phyloP scores from a whole-genome alignment of 2,797 vertebrate species.

The Arnoldichthys spilopterus region DNA sequence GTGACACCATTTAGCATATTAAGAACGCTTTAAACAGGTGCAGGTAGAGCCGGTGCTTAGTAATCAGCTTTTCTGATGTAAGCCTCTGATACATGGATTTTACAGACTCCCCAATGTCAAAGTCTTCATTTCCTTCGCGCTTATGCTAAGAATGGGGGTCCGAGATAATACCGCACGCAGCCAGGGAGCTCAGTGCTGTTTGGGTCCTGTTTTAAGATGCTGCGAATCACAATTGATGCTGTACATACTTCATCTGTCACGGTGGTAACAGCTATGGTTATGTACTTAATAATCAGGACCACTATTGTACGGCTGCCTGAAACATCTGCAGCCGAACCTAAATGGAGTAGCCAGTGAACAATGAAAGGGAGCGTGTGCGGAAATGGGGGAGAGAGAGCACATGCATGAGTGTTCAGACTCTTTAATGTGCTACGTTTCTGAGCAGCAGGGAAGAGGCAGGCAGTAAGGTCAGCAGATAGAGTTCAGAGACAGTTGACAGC shows the following conservation, averaged over 20 bases:
- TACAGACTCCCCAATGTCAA: conserved; percentile 50
- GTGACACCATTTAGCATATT: conserved; percentile 62
- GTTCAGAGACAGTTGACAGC: conserved; percentile 75
- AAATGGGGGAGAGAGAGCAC: conserved; percentile 49
- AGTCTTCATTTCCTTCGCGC: conserved; percentile 44
- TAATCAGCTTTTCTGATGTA: conserved; percentile 72
- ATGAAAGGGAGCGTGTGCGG: conserved; percentile 41
- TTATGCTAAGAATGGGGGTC: conserved; percentile 8
- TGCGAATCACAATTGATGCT: conserved; percentile 20
- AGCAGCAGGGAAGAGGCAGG: conserved; percentile 62
- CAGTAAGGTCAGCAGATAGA: conserved; percentile 69
- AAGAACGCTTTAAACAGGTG: conserved; percentile 72
- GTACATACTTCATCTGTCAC: neutral
- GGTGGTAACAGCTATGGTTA: conserved; percentile 5
- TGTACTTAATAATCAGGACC: conserved; percentile 15
- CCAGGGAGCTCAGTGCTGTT: conserved; percentile 14
- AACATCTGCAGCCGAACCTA: conserved; percentile 3
- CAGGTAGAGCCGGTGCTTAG: conserved; percentile 67
- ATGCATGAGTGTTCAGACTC: conserved; percentile 33
- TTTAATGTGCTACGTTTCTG: conserved; percentile 64
- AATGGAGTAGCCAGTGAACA: conserved; percentile 53
- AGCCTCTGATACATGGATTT: conserved; percentile 53
- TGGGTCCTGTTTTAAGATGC: conserved; percentile 39
- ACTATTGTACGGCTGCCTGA: conserved; percentile 11
- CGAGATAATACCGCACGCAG: conserved; percentile 11